These are phyloP conservation scores for Ectemnius lituratus DNA, from an alignment of 2,888 invertebrate genomes.

Conservation along the genomic window DNA sequence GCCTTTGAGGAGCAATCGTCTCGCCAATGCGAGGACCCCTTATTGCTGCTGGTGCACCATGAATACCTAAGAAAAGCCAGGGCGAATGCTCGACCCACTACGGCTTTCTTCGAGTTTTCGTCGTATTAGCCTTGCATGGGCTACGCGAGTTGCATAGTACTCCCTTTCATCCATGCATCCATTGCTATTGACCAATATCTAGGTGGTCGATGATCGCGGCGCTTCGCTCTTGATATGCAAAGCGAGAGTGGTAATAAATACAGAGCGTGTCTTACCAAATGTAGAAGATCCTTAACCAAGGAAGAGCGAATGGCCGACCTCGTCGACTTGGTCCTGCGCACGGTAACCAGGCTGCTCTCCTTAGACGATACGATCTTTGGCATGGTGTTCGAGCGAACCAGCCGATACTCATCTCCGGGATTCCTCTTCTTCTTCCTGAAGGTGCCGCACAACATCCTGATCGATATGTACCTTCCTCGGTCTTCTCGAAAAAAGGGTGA, in stretches of 20 bases:
- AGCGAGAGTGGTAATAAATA: too few species aligned
- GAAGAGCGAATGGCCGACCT: conserved; percentile 53
- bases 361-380: conserved; percentile 63
- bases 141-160: not conserved
- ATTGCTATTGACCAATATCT: not conserved
- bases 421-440: conserved; percentile 66
- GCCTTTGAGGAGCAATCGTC: conserved; percentile 57
- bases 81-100: not conserved
- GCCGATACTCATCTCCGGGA: conserved; percentile 70
- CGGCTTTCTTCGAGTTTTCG: conserved; percentile 31
- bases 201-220: not conserved
- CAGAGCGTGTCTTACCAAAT: conserved; percentile 63
- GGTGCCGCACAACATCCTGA: conserved; percentile 70
- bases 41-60: conserved; percentile 34
- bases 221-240: not conserved
- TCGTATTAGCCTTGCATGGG: conserved; percentile 7
- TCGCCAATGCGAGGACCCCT: conserved; percentile 31
- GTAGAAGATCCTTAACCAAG: conserved; percentile 64
- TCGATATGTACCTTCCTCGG: conserved; percentile 35
- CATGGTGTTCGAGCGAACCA: conserved; percentile 65
- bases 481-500: not conserved
- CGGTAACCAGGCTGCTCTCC: conserved; percentile 52
- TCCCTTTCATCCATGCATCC: not conserved
- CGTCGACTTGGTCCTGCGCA: conserved; percentile 59
- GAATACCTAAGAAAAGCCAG: conserved; percentile 37